Conservation (phyloP, 1,140 invertebrate species). For the Aphelinus atriplicis region DNA sequence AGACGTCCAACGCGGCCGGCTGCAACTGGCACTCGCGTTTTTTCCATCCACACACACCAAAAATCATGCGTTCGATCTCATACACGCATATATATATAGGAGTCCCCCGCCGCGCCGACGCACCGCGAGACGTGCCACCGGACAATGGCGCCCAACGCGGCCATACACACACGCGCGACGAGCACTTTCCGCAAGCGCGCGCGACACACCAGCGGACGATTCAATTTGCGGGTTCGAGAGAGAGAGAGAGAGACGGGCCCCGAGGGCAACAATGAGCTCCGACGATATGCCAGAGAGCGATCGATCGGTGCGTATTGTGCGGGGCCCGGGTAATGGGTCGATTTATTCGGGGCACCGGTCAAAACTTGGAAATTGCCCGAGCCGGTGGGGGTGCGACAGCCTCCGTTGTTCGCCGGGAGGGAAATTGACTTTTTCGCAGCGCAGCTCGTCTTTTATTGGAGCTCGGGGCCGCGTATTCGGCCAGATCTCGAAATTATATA, state of each 20-base stretch:
- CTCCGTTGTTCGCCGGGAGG: too few relatives aligned
- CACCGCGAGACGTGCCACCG: not conserved
- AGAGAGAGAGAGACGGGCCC: too few relatives aligned
- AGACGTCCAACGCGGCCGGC: not conserved
- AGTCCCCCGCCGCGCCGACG: not conserved
- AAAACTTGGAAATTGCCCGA: conserved; percentile 37
- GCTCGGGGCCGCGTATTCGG: too few relatives aligned
- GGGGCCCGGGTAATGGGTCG: not conserved
- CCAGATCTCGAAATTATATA: too few relatives aligned
- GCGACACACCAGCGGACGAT: conserved; percentile 7
- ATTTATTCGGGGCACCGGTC: conserved; percentile 11
- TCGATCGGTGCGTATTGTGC: not conserved
- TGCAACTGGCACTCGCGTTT: not conserved
- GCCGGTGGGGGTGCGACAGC: too few relatives aligned
- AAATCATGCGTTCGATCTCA: too few relatives aligned
- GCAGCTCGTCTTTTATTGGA: too few relatives aligned
- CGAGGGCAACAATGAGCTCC: too few relatives aligned
- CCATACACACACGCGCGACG: not conserved
- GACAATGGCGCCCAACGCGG: conserved; percentile 32
- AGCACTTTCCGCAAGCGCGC: conserved; percentile 1
- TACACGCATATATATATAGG: not conserved
- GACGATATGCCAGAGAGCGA: not conserved
- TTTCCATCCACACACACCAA: not conserved
- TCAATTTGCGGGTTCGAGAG: conserved; percentile 25
- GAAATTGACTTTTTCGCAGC: too few relatives aligned